phyloP scores from a whole-genome alignment of 2,888 invertebrate genomes.

The Spicauda simplicius region DNA sequence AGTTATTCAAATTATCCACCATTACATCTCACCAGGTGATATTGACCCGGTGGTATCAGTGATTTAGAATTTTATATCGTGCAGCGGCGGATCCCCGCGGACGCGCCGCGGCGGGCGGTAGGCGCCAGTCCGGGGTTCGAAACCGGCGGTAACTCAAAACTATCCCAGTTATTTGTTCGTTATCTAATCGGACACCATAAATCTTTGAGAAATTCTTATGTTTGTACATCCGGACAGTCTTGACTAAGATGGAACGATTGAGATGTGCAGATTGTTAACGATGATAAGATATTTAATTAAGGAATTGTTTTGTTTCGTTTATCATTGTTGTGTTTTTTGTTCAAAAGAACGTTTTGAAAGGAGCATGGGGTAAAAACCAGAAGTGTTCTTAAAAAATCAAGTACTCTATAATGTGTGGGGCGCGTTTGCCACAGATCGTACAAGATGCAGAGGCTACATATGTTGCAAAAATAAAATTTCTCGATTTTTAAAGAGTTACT shows the following conservation, averaged over 20 bases:
- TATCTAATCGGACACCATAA: constrained; percentile 33
- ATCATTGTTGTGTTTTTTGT: neutral
- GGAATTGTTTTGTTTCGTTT: constrained; percentile 17
- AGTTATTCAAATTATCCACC: constrained; percentile 19
- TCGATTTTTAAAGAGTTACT: neutral
- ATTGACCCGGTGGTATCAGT: constrained; percentile 13
- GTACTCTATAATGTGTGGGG: neutral
- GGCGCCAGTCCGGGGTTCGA: constrained; percentile 47
- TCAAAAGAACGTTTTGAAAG: neutral
- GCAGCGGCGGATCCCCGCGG: constrained; percentile 20
- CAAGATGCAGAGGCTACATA: neutral
- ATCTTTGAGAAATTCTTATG: constrained; percentile 21
- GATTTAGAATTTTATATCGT: constrained; percentile 21
- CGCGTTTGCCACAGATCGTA: neutral
- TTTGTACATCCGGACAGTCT: constrained; percentile 20
- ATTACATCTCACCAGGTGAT: constrained; percentile 30
- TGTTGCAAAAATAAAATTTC: neutral
- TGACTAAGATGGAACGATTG: constrained; percentile 29
- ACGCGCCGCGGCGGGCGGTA: constrained; percentile 49
- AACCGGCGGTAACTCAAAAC: constrained; percentile 31
- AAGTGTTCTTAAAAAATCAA: constrained; percentile 1
- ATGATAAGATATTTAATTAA: constrained; percentile 28
- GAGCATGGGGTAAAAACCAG: neutral
- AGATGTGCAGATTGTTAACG: constrained; percentile 29
- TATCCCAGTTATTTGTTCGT: constrained; percentile 29